phyloP scores from a whole-genome alignment of 2,888 invertebrate species.

The Kryphioiulus occultus region DNA sequence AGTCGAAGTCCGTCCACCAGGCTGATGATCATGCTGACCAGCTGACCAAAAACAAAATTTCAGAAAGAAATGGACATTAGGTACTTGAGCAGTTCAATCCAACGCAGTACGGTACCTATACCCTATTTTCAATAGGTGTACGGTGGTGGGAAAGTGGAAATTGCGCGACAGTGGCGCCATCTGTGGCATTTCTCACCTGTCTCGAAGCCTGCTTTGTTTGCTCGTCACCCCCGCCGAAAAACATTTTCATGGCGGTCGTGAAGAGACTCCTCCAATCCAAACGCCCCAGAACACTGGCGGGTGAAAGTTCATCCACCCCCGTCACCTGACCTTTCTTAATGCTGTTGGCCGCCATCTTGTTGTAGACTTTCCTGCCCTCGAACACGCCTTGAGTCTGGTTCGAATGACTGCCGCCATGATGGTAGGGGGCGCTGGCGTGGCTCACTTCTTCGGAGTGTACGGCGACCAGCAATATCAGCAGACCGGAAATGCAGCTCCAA shows the following conservation, averaged over 20 bases:
- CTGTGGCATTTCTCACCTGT: neutral
- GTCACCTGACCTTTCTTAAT: neutral
- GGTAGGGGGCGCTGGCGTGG: neutral
- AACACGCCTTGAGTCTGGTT: neutral
- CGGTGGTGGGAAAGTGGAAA: too few species aligned
- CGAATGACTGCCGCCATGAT: neutral
- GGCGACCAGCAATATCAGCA: neutral
- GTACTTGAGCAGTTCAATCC: too few species aligned
- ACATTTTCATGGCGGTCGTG: constrained; percentile 50
- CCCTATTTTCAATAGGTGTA: too few species aligned
- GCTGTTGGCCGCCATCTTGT: neutral
- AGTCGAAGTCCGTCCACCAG: constrained; percentile 90
- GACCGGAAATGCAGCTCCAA: neutral
- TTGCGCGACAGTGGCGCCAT: too few species aligned
- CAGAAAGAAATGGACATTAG: too few species aligned
- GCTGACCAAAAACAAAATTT: constrained; percentile 66
- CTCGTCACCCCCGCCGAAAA: constrained; percentile 43
- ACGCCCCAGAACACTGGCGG: constrained; percentile 26
- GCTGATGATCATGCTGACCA: constrained; percentile 90
- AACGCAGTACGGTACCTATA: too few species aligned
- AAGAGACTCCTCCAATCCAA: constrained; percentile 50
- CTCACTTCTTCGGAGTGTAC: neutral
- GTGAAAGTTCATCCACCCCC: constrained; percentile 31
- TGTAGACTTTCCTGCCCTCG: constrained; percentile 39
- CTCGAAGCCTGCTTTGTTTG: constrained; percentile 41